phyloP scores from a whole-genome alignment of 1,140 invertebrate genomes.

The Mesaphorura yosii region DNA sequence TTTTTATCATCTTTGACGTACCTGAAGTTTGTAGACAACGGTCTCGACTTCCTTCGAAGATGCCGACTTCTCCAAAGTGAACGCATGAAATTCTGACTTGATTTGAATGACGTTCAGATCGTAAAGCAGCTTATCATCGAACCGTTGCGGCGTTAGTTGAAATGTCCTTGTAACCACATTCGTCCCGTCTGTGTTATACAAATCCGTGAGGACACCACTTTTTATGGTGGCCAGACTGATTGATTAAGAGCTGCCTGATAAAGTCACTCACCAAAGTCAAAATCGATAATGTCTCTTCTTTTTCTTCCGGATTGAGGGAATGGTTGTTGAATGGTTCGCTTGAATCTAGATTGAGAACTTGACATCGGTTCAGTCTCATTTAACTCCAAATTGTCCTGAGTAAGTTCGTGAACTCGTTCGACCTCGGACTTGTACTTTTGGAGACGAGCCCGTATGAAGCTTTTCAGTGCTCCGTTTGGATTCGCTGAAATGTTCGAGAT shows the following conservation, averaged over 20 bases:
- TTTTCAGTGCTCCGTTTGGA: no score
- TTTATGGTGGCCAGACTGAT: no score
- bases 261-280: constrained; percentile 1
- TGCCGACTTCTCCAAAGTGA: not conserved
- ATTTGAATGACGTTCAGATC: constrained; percentile 3
- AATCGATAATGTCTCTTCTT: constrained; percentile 4
- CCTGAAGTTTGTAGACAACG: constrained; percentile 2
- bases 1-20: no score
- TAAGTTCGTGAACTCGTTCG: not conserved
- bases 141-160: constrained; percentile 1
- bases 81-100: not conserved
- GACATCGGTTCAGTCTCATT: not conserved
- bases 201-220: no score
- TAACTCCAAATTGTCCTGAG: not conserved
- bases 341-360: no score
- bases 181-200: not conserved
- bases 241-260: no score
- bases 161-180: not conserved
- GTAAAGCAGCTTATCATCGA: not conserved
- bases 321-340: not conserved
- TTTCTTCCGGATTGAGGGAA: not conserved
- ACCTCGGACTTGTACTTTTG: not conserved
- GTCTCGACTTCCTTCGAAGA: not conserved
- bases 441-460: no score
- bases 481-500: no score